Conservation (phyloP, 2,888 invertebrate species). For the Rhagium mordax region DNA sequence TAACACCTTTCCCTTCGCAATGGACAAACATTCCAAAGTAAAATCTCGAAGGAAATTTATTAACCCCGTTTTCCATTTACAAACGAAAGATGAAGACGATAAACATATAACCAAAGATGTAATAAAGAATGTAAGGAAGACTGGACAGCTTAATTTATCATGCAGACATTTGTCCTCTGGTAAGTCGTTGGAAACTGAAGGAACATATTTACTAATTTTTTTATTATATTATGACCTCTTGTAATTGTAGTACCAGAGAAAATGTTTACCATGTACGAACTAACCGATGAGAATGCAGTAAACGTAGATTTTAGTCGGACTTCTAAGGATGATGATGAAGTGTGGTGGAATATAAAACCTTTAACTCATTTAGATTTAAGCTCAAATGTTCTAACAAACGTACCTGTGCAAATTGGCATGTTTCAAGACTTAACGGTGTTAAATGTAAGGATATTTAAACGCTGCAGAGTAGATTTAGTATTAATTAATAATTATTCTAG, state of each 20-base stretch:
- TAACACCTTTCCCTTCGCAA: slow-evolving; percentile 28
- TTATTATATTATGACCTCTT: slow-evolving; percentile 11
- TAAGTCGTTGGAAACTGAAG: slow-evolving; percentile 65
- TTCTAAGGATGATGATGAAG: slow-evolving; percentile 70
- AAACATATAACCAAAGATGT: slow-evolving; percentile 79
- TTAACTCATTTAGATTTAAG: slow-evolving; percentile 85
- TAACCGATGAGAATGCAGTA: slow-evolving; percentile 75
- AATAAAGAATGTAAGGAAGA: slow-evolving; percentile 85
- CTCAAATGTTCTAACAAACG: slow-evolving; percentile 78
- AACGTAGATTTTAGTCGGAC: slow-evolving; percentile 74
- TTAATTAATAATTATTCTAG: neutral
- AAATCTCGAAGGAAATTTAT: slow-evolving; percentile 66
- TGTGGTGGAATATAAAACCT: slow-evolving; percentile 90
- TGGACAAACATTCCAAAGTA: slow-evolving; percentile 64
- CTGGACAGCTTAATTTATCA: slow-evolving; percentile 86
- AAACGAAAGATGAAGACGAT: slow-evolving; percentile 81
- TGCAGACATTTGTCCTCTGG: slow-evolving; percentile 83
- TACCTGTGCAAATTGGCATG: slow-evolving; percentile 78
- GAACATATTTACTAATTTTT: neutral
- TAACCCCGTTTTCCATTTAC: slow-evolving; percentile 80
- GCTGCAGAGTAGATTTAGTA: neutral
- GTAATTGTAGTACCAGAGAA: slow-evolving; percentile 77
- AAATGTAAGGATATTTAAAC: slow-evolving; percentile 72
- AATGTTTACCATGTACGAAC: slow-evolving; percentile 82
- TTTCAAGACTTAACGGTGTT: slow-evolving; percentile 79